Evolutionary conservation across 37 sponge, comb jelly and placozoan genomes (phyloP), one percentile per base, ranked within the genome.

Genomic region (Aplysina aerophoba): DNA sequence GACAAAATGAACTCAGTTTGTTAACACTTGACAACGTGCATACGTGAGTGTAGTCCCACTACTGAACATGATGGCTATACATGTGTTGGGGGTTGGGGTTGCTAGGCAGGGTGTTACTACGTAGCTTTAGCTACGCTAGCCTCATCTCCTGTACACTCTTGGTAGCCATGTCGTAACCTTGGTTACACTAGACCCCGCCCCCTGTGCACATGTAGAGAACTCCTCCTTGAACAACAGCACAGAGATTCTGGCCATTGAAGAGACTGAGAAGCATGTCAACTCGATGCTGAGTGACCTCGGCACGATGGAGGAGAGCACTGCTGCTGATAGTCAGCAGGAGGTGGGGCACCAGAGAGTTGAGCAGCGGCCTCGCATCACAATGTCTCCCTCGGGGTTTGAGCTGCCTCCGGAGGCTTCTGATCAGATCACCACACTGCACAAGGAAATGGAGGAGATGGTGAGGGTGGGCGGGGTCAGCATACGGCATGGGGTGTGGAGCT

Each of bases 311-410:
- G 25, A 36, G 6, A 44, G 39, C 50, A 44, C 50, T 44, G 50
- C 6, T 3, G 8, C 3, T 44, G 50, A 8, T 8, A 44, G 8
- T 3, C 50, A 3, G 50, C 6, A 44, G 6, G 8, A 44, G 50
- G 50, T 8, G 50, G 50, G 8, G 8, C 6, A 8, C 3, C 6
- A 44, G 50, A n/a, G 50, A 44, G 50, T 8, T 44, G 50, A 44
- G 50, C 6, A 44, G 50, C 6, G 50, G 50, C 6, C 50, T 15
- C 78, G 53, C 0, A 44, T 75, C 24, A 2, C 19, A 2, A 75
- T 53, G 37, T 75, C 78, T 40, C 78, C 78, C 40, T 75, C 78
- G 25, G 78, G 78, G 39, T 75, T 75, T 75, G 78, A 75, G 54
- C 54, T 75, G 53, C 78, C 78, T 36, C 78, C 78, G 14, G 44